phyloP scores from a whole-genome alignment of 2,797 vertebrate genomes.

The Morelia viridis region DNA sequence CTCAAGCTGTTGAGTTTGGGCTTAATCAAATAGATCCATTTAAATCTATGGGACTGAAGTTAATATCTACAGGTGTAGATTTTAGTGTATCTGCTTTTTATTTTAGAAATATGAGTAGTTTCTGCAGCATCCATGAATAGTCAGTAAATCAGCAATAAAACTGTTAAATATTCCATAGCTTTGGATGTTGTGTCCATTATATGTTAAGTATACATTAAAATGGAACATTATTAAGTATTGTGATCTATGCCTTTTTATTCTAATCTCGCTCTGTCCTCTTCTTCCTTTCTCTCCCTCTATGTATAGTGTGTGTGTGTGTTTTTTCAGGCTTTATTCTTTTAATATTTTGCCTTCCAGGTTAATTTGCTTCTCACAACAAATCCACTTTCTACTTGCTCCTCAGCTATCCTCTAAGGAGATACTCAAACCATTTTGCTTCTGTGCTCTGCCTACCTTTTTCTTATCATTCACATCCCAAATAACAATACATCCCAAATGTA shows the following conservation, averaged over 20 bases:
- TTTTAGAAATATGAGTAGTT: not conserved
- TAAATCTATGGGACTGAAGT: not conserved
- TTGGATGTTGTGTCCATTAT: conserved; percentile 1
- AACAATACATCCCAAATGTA: no score
- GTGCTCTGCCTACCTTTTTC: not conserved
- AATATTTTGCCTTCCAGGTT: not conserved
- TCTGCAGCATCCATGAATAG: not conserved
- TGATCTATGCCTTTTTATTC: conserved; percentile 15
- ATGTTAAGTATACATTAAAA: conserved; percentile 15
- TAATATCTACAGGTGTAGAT: not conserved
- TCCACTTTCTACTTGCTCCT: not conserved
- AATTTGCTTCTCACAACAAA: not conserved
- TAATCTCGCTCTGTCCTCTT: not conserved
- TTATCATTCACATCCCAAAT: not conserved
- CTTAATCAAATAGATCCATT: not conserved
- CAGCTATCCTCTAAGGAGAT: not conserved
- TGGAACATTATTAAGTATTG: not conserved
- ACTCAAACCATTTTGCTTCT: not conserved
- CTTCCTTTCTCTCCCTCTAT: not conserved
- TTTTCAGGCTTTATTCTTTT: not conserved
- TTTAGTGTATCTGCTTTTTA: not conserved
- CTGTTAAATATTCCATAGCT: not conserved
- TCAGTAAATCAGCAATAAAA: not conserved
- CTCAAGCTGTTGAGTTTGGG: no score
- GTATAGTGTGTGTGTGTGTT: not conserved